phyloP scores from a whole-genome alignment of 2,113 vertebrate species.

The Centrocercus urophasianus region DNA sequence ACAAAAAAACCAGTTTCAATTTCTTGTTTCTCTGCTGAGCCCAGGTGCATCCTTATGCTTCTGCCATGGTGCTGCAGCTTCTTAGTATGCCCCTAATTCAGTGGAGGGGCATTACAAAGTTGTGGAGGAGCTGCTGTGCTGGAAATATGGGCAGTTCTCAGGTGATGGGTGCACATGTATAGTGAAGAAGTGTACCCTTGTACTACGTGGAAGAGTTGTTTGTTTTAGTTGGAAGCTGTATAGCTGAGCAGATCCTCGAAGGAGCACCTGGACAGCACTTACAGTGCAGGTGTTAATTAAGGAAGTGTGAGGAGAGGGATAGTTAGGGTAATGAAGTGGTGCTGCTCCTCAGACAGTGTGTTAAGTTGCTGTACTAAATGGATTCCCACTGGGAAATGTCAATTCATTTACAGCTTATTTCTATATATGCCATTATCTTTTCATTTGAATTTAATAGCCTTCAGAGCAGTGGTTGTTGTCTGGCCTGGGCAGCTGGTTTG shows the following conservation, averaged over 20 bases:
- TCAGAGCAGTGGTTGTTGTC: not conserved
- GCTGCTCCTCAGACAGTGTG: too few species aligned
- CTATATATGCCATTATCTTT: not conserved
- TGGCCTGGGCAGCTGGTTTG: not conserved
- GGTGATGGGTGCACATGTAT: accelerated
- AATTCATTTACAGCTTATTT: not conserved
- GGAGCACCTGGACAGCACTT: too few species aligned
- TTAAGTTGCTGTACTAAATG: not conserved
- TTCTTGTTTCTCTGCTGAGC: not conserved
- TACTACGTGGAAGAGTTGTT: too few species aligned
- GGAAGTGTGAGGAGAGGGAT: too few species aligned
- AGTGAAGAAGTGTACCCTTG: too few species aligned
- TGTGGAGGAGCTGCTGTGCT: not conserved
- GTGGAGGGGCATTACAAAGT: too few species aligned
- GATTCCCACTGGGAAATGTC: not conserved
- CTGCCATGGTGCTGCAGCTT: not conserved
- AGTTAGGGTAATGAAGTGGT: too few species aligned
- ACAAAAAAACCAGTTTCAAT: not conserved
- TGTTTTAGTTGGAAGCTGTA: too few species aligned
- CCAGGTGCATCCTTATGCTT: not conserved
- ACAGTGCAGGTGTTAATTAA: too few species aligned
- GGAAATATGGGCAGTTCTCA: not conserved
- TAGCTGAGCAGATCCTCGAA: too few species aligned
- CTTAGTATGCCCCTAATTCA: not conserved
- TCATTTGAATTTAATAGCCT: not conserved